Base-by-base conservation (phyloP, 2,113 vertebrate genomes). In the Taurulus bubalis region DNA sequence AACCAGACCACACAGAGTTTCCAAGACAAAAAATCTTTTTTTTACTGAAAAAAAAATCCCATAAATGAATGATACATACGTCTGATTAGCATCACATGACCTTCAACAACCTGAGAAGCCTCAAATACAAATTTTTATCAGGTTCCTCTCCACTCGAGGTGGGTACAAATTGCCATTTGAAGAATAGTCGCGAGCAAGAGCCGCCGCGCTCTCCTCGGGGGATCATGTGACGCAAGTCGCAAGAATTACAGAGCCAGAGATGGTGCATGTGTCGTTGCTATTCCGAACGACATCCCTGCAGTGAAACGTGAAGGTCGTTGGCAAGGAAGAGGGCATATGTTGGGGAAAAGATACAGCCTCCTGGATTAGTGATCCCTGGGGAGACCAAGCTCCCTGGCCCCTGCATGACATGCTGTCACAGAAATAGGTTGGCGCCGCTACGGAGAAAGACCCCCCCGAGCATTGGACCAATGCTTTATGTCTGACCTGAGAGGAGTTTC, bases 261-360 rank as follows among this genome's bases (percentile, higher is more conserved):
- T 67, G 64, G 42, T 45, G 75, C 77, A 42, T 42, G 40, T 14
- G 12, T 14, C 30, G 55, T 90, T 90, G 73, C 55, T 77, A 85
- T 92, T 90, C 87, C 86, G 56, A 74, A 82, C 66, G 9, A 58
- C 75, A 73, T 78, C 69, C 40, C 77, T 53, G 71, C 75, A 83
- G 76, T 77, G 80, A 89, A 84, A 88, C 74, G 85, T 86, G 85
- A 95, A 93, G 82, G 88, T 93, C 77, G 55, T 16, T 65, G 58
- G 66, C 60, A 80, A 77, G 58, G 84, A 83, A 85, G 81, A 85
- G 56, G 71, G 64, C 34, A 42, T 28, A 49, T 75, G 79, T 80
- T 79, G 72, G 58, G 56, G 78, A 69, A 26, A 75, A 56, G 85
- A 83, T 91, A 76, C 80, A 86, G 70, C 60, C 80, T 66, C 53